These are phyloP conservation scores for Grapholita molesta DNA, from an alignment of 1,140 invertebrate species.

Conservation along the genomic window DNA sequence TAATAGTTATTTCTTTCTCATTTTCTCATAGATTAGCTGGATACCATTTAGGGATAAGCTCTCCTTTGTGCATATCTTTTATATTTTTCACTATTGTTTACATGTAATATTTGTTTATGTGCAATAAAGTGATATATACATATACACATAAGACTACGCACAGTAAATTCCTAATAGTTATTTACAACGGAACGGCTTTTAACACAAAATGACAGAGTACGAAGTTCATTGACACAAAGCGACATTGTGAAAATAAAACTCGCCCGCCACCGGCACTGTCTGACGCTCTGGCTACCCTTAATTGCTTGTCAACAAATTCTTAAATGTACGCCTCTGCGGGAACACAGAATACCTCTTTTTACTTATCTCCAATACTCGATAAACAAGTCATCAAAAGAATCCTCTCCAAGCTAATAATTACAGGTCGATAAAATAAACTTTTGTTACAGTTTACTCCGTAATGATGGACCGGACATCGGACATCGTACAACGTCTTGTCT, in stretches of 20 bases:
- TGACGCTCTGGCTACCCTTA: slow-evolving; percentile 40
- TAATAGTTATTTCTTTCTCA: too few species aligned
- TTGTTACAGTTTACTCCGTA: slow-evolving; percentile 30
- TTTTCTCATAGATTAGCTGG: too few species aligned
- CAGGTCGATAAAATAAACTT: slow-evolving; percentile 25
- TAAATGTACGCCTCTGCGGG: slow-evolving; percentile 51
- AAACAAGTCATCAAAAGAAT: slow-evolving; percentile 56
- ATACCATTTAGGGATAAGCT: too few species aligned
- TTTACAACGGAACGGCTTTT: too few species aligned
- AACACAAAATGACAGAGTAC: neutral
- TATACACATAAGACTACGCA: too few species aligned
- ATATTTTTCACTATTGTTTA: too few species aligned
- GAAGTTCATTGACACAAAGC: neutral
- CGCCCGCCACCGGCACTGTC: neutral
- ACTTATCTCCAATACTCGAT: slow-evolving; percentile 48
- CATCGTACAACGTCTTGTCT: too few species aligned
- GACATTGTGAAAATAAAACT: neutral
- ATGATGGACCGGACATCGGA: slow-evolving; percentile 14
- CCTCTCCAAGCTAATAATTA: slow-evolving; percentile 29
- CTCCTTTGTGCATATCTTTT: too few species aligned
- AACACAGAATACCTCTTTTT: slow-evolving; percentile 59
- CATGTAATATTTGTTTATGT: too few species aligned
- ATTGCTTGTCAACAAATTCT: slow-evolving; percentile 71
- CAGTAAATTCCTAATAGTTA: too few species aligned
- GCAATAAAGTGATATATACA: too few species aligned